Conservation (phyloP, 1,140 invertebrate species). For the Solen grandis region DNA sequence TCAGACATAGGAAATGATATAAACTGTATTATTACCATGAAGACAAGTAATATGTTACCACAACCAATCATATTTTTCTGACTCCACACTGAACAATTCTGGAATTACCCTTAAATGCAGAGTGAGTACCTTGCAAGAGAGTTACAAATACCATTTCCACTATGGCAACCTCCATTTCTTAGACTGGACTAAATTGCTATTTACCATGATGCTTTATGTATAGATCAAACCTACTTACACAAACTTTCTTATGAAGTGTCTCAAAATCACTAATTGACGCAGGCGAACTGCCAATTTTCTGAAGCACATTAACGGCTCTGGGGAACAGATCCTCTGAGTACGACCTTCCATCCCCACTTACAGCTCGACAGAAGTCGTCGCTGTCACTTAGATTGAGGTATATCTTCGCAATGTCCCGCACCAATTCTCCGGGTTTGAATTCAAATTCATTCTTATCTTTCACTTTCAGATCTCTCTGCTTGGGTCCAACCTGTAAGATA, state of each 20-base stretch:
- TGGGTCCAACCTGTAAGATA: conserved; percentile 88
- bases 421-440: conserved; percentile 94
- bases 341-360: conserved; percentile 95
- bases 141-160: too few relatives aligned
- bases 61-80: too few relatives aligned
- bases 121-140: too few relatives aligned
- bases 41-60: too few relatives aligned
- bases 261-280: conserved; percentile 72
- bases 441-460: conserved; percentile 95
- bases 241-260: conserved; percentile 76
- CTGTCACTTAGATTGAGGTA: conserved; percentile 90
- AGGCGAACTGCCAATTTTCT: conserved; percentile 73
- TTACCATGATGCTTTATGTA: too few relatives aligned
- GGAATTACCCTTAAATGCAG: too few relatives aligned
- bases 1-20: too few relatives aligned
- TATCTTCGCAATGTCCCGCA: conserved; percentile 94
- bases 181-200: too few relatives aligned
- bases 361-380: conserved; percentile 91
- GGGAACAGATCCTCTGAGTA: conserved; percentile 93
- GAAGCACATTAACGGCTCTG: conserved; percentile 86
- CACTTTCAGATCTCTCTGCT: conserved; percentile 82
- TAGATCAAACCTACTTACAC: conserved; percentile 63
- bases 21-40: too few relatives aligned
- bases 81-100: too few relatives aligned
- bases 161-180: too few relatives aligned